Base-by-base conservation (phyloP, 2,797 vertebrate genomes). In the Poeciliopsis gracilis region DNA sequence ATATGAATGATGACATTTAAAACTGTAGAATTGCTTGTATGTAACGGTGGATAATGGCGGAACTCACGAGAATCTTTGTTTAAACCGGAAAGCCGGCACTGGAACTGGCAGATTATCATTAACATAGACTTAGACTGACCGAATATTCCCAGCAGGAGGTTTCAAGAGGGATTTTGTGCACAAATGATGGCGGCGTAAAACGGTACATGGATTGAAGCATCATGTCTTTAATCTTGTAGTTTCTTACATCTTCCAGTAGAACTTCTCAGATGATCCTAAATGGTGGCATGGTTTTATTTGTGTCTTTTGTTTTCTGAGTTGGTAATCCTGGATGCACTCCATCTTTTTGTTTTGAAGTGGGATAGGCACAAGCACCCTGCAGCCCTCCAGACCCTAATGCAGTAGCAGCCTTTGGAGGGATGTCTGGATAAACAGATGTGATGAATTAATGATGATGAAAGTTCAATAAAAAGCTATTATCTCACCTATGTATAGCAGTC, bases 361-460 rank as follows among this genome's bases (percentile, higher is more conserved):
- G 72, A 28, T 25, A 13, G 49, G 13, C 36, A n/a, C 23, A 6
- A 6, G 49, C 47, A 23, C 5, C 23, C 47, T 73, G 36, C 25
- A 28, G 15, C 8, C 15, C 38, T 74, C 53, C 25, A 74, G 36
- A 74, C 13, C 25, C 11, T 45, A 57, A 74, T 59, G 25, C 47
- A 51, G 25, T 57, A 13, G 20, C 9, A 74, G 38, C 36, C 18
- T 55, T 43, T 74, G 23, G 11, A 74, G 38, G 73, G 53, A 74
- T 74, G 53, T 38, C n/a, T 55, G 53, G 53, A 30, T 59, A 30
- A 59, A 74, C 38, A 28, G 78, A 55, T 61, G 38, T 67, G 49
- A 72, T 78, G 66, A 79, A 82, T 80, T 10, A 78, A 51, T 70
- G 45, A 78, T 73, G 18, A 73, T 16, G 51, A 38, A 73, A 55